Evolutionary conservation across 2,888 invertebrate species (phyloP).

Genomic region (Saturnia pavonia): DNA sequence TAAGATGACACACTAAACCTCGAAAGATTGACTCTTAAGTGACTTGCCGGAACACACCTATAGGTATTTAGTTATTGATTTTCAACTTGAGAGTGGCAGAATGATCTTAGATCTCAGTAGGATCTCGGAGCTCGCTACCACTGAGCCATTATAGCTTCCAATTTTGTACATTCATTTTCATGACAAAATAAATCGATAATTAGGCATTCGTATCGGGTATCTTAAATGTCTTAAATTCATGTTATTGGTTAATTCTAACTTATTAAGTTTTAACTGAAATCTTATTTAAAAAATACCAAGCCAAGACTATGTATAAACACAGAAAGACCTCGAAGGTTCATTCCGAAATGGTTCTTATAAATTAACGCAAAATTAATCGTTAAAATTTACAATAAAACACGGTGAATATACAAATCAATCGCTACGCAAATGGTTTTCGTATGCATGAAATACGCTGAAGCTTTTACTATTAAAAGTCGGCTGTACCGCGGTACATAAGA

Average conservation of each 20-base stretch:
- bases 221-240: not conserved
- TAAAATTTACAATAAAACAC: constrained; percentile 30
- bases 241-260: not conserved
- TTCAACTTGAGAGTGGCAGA: too few species aligned
- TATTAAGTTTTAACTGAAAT: not conserved
- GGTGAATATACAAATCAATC: constrained; percentile 39
- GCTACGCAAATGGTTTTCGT: constrained; percentile 41
- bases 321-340: not conserved
- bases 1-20: too few species aligned
- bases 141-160: too few species aligned
- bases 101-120: too few species aligned
- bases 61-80: too few species aligned
- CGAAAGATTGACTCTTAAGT: too few species aligned
- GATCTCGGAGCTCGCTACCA: too few species aligned
- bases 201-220: not conserved
- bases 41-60: too few species aligned
- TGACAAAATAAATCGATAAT: not conserved
- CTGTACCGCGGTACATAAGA: constrained; percentile 4
- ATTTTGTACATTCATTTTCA: not conserved
- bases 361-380: constrained; percentile 11
- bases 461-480: constrained; percentile 37
- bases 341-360: not conserved
- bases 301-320: not conserved
- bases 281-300: not conserved
- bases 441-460: constrained; percentile 34